These are phyloP conservation scores for Oceanodroma leucorhoa DNA, from an alignment of 2,797 vertebrate genomes.

Conservation along the genomic window DNA sequence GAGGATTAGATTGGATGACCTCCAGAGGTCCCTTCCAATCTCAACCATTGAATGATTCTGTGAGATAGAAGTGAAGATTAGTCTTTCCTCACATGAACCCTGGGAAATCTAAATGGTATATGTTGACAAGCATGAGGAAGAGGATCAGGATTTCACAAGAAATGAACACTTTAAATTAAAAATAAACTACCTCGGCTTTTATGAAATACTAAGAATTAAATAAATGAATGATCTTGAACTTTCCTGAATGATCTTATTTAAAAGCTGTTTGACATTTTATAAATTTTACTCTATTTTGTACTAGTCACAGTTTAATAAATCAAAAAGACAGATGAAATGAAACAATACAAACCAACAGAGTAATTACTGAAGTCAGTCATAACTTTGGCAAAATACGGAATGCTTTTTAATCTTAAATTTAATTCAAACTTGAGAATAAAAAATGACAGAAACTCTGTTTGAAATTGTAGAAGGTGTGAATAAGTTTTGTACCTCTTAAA, in stretches of 20 bases:
- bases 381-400: not conserved
- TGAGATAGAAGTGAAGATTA: not conserved
- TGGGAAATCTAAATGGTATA: not conserved
- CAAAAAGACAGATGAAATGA: slow-evolving; percentile 4
- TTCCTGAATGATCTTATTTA: not conserved
- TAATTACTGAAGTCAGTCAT: not conserved
- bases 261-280: not conserved
- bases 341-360: not conserved
- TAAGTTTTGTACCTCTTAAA: not conserved
- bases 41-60: not conserved
- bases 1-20: not conserved
- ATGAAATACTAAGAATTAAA: not conserved
- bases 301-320: not conserved
- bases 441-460: not conserved
- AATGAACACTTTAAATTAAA: not conserved
- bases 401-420: not conserved
- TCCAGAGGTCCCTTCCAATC: not conserved
- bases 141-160: not conserved
- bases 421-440: not conserved
- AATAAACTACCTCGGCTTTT: not conserved
- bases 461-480: not conserved
- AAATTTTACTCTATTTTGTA: not conserved
- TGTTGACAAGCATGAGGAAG: not conserved
- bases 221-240: not conserved
- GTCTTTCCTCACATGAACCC: not conserved